Evolutionary conservation across 1,140 invertebrate genomes (phyloP), one percentile per base, ranked within the genome.

Genomic region (Cyclina sinensis): DNA sequence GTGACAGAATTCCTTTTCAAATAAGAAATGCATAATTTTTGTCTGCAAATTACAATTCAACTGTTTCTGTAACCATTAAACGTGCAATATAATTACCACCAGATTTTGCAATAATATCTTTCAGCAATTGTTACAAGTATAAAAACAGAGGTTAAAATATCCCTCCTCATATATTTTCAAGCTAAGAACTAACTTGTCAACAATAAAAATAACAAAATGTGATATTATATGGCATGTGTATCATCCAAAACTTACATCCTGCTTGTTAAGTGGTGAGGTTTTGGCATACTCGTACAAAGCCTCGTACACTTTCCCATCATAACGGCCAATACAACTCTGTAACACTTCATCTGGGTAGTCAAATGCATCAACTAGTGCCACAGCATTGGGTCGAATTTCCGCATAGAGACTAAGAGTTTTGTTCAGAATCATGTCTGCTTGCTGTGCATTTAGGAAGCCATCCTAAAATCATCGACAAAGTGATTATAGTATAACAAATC

Each of bases 261-360:
- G 97, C 78, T 97, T 96, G 95, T 99, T 99, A 0, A 99, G 96
- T 0, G 98, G 98, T 94, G 98, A 98, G 92, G 97, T 97, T 92
- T 97, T 96, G 0, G 98, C 98, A 92, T 97, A 98, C 70, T 97
- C 97, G 92, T 97, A 98, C 12, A 99, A 96, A 82, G 98, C 97
- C 93, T 98, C 97, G 94, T 99, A 99, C 0, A 99, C 98, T 89
- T 98, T 97, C 1, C 99, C 98, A 95, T 99, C 98, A 93, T 97
- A 98, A 12, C 97, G 96, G 0, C 99, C 98, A 0, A 99, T 95
- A 0, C 98, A 97, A 16, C 98, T 99, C 27, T 96, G 96, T 14
- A 99, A 54, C 2, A 98, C 96, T 90, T 97, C 97, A 94, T 99
- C 98, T 39, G 97, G 96, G 62, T 98, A 96, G 95, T 99, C 98